phyloP scores from a whole-genome alignment of 2,888 invertebrate species.

The Nymphalis polychloros region DNA sequence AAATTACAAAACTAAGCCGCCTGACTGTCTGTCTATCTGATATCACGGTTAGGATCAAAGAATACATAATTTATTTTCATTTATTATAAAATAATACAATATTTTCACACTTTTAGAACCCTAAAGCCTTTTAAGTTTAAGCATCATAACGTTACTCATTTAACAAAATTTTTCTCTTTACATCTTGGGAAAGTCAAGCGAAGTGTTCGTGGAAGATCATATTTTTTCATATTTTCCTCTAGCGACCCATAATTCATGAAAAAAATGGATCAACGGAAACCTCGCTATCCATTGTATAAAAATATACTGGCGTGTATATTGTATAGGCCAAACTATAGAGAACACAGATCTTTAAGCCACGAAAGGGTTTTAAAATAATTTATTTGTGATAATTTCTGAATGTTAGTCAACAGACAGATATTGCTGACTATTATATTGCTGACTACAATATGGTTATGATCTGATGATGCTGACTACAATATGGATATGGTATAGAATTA shows the following conservation, averaged over 20 bases:
- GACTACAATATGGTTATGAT: too few species aligned
- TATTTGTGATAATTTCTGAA: not conserved
- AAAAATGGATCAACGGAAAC: slow-evolving; percentile 62
- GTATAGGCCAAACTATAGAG: slow-evolving; percentile 21
- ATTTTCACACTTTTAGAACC: not conserved
- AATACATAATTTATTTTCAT: too few species aligned
- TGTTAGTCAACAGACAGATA: not conserved
- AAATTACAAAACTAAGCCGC: too few species aligned
- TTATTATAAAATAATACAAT: not conserved
- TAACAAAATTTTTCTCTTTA: slow-evolving; percentile 16
- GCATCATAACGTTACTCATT: not conserved
- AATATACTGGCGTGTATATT: slow-evolving; percentile 23
- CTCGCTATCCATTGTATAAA: slow-evolving; percentile 32
- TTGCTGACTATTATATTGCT: too few species aligned
- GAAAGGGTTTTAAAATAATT: not conserved
- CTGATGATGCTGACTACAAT: too few species aligned
- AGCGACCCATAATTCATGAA: slow-evolving; percentile 65
- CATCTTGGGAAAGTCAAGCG: slow-evolving; percentile 17
- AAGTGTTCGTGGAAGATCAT: slow-evolving; percentile 33
- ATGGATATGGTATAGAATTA: too few species aligned
- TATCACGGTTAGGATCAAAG: too few species aligned
- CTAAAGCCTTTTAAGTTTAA: not conserved
- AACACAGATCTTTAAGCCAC: slow-evolving; percentile 17
- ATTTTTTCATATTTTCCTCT: slow-evolving; percentile 61
- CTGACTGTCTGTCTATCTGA: too few species aligned